These are phyloP conservation scores for Lordiphosa collinella DNA, from an alignment of 1,140 invertebrate genomes.

Conservation along the genomic window DNA sequence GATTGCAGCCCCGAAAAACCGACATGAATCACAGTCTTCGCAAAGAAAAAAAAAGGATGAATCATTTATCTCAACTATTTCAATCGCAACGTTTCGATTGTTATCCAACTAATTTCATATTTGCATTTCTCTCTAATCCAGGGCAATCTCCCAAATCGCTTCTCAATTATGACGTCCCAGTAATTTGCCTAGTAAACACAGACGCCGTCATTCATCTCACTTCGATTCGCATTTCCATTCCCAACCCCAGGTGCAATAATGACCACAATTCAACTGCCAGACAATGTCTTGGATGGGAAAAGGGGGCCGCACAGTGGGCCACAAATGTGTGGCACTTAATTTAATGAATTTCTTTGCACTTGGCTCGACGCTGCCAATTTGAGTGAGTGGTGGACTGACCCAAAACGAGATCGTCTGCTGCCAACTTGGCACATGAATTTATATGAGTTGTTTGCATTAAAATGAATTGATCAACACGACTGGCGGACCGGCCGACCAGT, in stretches of 20 bases:
- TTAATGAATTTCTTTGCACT: conserved; percentile 78
- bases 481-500: background rate
- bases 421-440: conserved; percentile 70
- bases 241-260: conserved; percentile 40
- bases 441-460: conserved; percentile 77
- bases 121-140: background rate
- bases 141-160: background rate
- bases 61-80: too few relatives aligned
- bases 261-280: conserved; percentile 30
- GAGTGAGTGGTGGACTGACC: conserved; percentile 4
- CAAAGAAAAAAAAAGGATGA: too few relatives aligned
- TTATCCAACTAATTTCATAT: background rate
- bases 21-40: too few relatives aligned
- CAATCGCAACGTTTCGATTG: too few relatives aligned
- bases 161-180: conserved; percentile 22
- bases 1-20: too few relatives aligned
- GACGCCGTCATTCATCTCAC: conserved; percentile 42
- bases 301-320: conserved; percentile 61
- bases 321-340: conserved; percentile 76
- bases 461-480: conserved; percentile 75
- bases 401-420: conserved; percentile 22
- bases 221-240: background rate
- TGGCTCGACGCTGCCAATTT: conserved; percentile 41
- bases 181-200: conserved; percentile 43
- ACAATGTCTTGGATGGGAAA: conserved; percentile 1